phyloP scores from a whole-genome alignment of 2,113 vertebrate species.

The Hydrochoerus hydrochaeris region DNA sequence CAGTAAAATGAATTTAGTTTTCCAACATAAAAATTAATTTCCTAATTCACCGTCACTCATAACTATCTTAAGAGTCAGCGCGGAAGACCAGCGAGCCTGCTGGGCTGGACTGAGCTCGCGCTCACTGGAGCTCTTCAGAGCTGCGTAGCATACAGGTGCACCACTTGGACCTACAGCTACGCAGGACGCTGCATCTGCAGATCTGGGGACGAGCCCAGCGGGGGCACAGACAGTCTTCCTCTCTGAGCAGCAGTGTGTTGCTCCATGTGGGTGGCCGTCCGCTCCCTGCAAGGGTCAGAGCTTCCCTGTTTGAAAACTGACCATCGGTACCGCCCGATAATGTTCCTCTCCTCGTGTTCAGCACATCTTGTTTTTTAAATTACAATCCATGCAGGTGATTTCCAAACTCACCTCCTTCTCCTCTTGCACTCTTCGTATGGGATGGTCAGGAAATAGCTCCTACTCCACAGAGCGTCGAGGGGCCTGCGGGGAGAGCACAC shows the following conservation, averaged over 20 bases:
- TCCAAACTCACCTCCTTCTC: constrained; percentile 89
- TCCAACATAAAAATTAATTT: neutral
- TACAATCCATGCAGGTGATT: neutral
- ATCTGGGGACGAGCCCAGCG: neutral
- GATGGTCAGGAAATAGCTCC: constrained; percentile 94
- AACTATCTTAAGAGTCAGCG: neutral
- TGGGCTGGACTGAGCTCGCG: neutral
- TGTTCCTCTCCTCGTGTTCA: neutral
- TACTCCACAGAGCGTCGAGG: constrained; percentile 90
- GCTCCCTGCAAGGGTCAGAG: neutral
- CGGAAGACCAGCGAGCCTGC: neutral
- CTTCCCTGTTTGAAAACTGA: constrained; percentile 14
- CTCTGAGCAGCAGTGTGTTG: neutral
- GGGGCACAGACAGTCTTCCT: neutral
- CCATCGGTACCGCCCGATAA: neutral
- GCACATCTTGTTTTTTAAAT: neutral
- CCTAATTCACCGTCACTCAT: neutral
- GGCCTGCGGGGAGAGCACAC: constrained; percentile 86
- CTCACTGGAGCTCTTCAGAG: neutral
- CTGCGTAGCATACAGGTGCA: neutral
- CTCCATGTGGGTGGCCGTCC: neutral
- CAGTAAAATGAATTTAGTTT: neutral
- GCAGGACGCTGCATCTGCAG: neutral
- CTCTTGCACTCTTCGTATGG: constrained; percentile 94
- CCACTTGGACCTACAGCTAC: constrained; percentile 11